A percentile compares a stretch with the other conserved stretches of the same genome.
phyloP scores from a whole-genome alignment of 2,113 vertebrate species.

The Gavialis gangeticus region DNA sequence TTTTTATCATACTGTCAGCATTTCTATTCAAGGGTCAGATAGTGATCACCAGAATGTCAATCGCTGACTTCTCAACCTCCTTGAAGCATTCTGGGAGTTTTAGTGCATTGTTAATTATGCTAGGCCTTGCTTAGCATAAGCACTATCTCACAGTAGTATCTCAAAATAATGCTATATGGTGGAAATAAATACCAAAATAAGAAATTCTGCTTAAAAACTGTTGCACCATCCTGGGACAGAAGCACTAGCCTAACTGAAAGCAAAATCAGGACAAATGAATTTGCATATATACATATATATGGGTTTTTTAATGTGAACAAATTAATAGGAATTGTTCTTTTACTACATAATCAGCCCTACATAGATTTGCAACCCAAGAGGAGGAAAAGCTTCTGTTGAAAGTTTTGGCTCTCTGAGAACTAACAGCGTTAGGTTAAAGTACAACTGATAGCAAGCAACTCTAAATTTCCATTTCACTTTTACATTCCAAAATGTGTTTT shows the following conservation, averaged over 20 bases:
- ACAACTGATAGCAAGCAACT: background rate
- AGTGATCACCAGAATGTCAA: too few relatives aligned
- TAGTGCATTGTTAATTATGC: too few relatives aligned
- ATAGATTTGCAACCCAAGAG: background rate
- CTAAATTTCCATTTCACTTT: background rate
- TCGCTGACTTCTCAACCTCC: too few relatives aligned
- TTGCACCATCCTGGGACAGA: background rate
- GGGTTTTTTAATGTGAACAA: background rate
- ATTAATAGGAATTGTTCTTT: background rate
- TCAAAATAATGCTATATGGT: background rate
- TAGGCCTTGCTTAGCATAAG: too few relatives aligned
- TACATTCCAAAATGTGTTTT: background rate
- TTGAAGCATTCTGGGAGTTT: too few relatives aligned
- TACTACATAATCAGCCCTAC: background rate
- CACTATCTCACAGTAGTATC: rapidly evolving
- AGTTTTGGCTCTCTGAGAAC: background rate
- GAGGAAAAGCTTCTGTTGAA: background rate
- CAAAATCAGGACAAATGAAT: background rate
- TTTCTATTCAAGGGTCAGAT: too few relatives aligned
- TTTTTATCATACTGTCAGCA: too few relatives aligned
- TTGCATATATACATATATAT: background rate
- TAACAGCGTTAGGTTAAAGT: background rate
- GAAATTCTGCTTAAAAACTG: background rate
- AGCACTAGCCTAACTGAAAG: background rate
- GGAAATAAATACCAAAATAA: background rate